Percentiles rank a stretch among this genome's conserved stretches.
phyloP scores from a whole-genome alignment of 2,113 vertebrate species.

The Microtus ochrogaster region DNA sequence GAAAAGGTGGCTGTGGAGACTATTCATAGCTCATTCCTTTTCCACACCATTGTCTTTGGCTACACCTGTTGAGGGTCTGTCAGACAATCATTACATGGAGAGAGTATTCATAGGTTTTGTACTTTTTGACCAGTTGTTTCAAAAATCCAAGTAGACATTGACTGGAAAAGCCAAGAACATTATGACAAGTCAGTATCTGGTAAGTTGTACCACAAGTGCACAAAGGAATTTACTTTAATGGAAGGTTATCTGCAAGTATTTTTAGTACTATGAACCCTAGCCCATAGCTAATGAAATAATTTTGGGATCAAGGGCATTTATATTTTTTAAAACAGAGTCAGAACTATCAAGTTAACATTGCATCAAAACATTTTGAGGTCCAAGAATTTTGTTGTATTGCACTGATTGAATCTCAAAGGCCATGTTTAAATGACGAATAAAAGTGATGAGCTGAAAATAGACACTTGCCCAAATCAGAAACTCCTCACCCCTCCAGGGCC shows the following conservation, averaged over 20 bases:
- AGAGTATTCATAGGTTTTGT: not conserved
- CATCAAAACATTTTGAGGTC: slow-evolving; percentile 64
- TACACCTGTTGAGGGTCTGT: not conserved
- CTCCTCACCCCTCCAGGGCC: not conserved
- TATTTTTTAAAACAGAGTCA: slow-evolving; percentile 52
- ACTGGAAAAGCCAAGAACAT: not conserved
- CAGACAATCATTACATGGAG: not conserved
- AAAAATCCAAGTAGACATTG: not conserved
- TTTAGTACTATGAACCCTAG: slow-evolving; percentile 17
- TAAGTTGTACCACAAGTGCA: not conserved
- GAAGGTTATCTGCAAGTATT: not conserved
- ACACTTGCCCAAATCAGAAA: slow-evolving; percentile 28
- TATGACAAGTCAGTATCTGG: not conserved
- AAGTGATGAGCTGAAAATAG: slow-evolving; percentile 59
- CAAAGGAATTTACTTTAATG: slow-evolving; percentile 13
- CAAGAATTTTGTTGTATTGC: slow-evolving; percentile 52
- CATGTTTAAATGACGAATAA: slow-evolving; percentile 61
- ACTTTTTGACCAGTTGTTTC: not conserved
- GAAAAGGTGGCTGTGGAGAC: not conserved
- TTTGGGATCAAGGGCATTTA: not conserved
- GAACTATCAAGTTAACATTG: slow-evolving; percentile 63
- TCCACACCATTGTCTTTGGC: not conserved
- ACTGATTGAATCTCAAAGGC: slow-evolving; percentile 56
- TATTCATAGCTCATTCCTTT: not conserved
- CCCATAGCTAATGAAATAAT: slow-evolving; percentile 46